phyloP scores from a whole-genome alignment of 2,113 vertebrate genomes.

The Eolophus roseicapilla region DNA sequence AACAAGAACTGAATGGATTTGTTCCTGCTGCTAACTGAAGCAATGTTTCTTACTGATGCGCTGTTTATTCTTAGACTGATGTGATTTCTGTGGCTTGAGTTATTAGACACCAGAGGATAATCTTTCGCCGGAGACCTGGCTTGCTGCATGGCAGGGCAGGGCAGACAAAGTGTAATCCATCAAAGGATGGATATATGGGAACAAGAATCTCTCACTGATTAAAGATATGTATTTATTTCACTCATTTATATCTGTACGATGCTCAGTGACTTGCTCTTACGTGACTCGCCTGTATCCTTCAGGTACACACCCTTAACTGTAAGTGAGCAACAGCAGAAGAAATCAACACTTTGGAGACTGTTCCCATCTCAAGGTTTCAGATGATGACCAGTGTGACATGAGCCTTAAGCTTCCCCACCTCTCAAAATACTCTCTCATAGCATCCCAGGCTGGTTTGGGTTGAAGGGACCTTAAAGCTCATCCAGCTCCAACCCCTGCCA shows the following conservation, averaged over 20 bases:
- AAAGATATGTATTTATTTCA: not conserved
- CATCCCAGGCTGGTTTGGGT: not conserved
- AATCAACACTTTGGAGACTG: not conserved
- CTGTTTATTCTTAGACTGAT: not conserved
- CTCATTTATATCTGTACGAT: not conserved
- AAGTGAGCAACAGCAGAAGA: not conserved
- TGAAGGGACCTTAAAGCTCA: not conserved
- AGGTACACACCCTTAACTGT: not conserved
- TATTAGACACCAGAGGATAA: not conserved
- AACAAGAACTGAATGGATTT: not conserved
- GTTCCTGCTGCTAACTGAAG: not conserved
- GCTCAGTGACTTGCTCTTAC: not conserved
- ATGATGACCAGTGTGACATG: not conserved
- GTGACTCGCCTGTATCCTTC: not conserved
- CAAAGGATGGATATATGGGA: not conserved
- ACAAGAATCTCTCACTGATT: not conserved
- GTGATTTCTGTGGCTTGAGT: not conserved
- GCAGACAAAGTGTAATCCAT: not conserved
- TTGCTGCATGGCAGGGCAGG: not conserved
- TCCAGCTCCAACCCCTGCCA: not conserved
- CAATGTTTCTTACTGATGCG: not conserved
- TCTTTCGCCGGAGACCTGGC: not conserved
- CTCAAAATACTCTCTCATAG: not conserved
- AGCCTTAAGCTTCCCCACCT: not conserved
- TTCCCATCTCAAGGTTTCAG: not conserved